Evolutionary conservation across 2,888 invertebrate species (phyloP).

Genomic region (Heliconius sara): DNA sequence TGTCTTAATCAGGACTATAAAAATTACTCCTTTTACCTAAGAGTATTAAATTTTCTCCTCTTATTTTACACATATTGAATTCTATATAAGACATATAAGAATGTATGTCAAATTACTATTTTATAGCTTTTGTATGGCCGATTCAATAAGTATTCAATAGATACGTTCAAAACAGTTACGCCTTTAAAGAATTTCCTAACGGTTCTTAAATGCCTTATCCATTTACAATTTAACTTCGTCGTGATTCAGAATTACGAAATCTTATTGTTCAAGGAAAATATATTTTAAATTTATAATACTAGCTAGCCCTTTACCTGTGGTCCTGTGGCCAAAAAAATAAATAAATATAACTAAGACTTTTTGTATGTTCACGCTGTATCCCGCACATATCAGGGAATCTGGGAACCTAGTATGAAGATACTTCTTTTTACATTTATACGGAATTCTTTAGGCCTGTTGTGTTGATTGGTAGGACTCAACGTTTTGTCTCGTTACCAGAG

Average conservation of each 20-base stretch:
- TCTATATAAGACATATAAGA: not conserved
- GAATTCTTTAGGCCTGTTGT: too few relatives aligned
- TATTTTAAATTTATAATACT: not conserved
- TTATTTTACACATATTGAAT: not conserved
- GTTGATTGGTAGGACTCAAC: too few relatives aligned
- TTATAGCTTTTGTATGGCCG: constrained; percentile 8
- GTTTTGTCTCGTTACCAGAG: too few relatives aligned
- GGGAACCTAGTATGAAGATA: too few relatives aligned
- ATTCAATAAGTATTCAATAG: constrained; percentile 29
- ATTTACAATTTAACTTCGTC: constrained; percentile 15
- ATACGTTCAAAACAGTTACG: constrained; percentile 21
- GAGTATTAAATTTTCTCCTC: not conserved
- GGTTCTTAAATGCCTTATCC: constrained; percentile 48
- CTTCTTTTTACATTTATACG: too few relatives aligned
- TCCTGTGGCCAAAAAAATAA: too few relatives aligned
- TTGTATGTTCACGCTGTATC: too few relatives aligned
- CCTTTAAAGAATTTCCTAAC: constrained; percentile 38
- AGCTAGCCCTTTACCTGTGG: too few relatives aligned
- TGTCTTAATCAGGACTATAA: too few relatives aligned
- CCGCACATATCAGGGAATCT: too few relatives aligned
- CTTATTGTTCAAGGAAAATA: constrained; percentile 14
- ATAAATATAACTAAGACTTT: too few relatives aligned
- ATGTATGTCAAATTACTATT: constrained; percentile 10
- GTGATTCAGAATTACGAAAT: constrained; percentile 23
- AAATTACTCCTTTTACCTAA: not conserved